Conservation (phyloP, 2,888 invertebrate species). For the Cactoblastis cactorum region DNA sequence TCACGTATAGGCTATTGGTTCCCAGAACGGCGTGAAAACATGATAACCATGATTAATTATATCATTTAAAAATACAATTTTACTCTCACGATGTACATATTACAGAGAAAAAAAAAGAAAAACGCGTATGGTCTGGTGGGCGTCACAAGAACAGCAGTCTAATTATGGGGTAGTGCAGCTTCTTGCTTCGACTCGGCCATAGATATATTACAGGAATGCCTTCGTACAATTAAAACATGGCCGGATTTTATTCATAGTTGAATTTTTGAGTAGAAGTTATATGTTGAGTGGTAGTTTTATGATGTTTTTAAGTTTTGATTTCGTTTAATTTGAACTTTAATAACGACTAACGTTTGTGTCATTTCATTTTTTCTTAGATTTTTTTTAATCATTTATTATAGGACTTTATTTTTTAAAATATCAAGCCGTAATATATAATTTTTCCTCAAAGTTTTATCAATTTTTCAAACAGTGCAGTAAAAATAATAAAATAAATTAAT, state of each 20-base stretch:
- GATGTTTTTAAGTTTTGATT: too few relatives aligned
- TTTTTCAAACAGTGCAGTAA: too few relatives aligned
- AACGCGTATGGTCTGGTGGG: conserved; percentile 19
- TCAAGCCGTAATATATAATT: too few relatives aligned
- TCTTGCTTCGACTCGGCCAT: conserved; percentile 12
- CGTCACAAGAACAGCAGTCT: conserved; percentile 20
- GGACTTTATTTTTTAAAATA: too few relatives aligned
- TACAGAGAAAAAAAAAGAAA: conserved; percentile 12
- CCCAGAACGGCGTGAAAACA: conserved; percentile 5
- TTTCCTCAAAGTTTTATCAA: too few relatives aligned
- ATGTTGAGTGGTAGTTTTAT: too few relatives aligned
- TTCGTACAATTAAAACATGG: background rate
- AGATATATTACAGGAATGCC: conserved; percentile 2
- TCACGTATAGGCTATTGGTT: background rate
- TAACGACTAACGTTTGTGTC: too few relatives aligned
- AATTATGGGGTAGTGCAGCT: conserved; percentile 23
- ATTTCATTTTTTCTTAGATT: too few relatives aligned
- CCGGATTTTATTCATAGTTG: background rate
- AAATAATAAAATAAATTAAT: too few relatives aligned
- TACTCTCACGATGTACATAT: conserved; percentile 7
- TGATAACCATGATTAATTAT: conserved; percentile 7
- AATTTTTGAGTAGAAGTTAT: too few relatives aligned
- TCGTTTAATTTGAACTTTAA: too few relatives aligned
- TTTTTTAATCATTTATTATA: too few relatives aligned
- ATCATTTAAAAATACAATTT: conserved; percentile 6